These are phyloP conservation scores for Pygoscelis antarcticus DNA, from an alignment of 2,113 vertebrate species.

Conservation along the genomic window DNA sequence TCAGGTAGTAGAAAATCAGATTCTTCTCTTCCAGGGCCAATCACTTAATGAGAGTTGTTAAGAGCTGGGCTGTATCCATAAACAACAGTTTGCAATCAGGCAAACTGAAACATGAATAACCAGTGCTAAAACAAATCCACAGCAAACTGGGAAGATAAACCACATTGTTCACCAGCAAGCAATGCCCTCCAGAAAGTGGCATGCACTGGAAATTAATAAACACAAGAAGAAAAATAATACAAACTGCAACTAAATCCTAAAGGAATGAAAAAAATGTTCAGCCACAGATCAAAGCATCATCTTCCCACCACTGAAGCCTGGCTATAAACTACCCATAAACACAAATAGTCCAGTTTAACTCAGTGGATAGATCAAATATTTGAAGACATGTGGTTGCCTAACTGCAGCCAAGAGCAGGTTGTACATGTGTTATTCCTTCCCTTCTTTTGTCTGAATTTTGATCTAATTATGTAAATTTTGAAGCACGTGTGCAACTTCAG, in stretches of 20 bases:
- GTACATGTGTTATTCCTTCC: accelerated
- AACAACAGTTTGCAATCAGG: not conserved
- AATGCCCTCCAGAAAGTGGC: not conserved
- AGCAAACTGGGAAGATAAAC: not conserved
- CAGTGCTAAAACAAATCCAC: not conserved
- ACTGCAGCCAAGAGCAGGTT: not conserved
- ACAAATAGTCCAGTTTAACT: accelerated
- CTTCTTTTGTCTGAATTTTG: not conserved
- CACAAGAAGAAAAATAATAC: not conserved
- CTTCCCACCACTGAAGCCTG: not conserved
- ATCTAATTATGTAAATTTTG: too few species aligned
- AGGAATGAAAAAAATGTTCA: not conserved
- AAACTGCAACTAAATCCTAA: not conserved
- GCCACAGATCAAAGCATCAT: not conserved
- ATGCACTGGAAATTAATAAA: not conserved
- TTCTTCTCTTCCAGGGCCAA: not conserved
- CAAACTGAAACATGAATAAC: not conserved
- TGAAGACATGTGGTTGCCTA: accelerated
- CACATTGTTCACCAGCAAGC: not conserved
- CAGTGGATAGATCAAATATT: not conserved
- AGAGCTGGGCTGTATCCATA: not conserved
- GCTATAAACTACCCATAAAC: not conserved
- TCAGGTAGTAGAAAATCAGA: not conserved
- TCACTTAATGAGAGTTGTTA: not conserved
- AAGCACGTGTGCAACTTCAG: accelerated